Percentiles rank a stretch among this genome's conserved stretches.
These are phyloP conservation scores for Mycalesis mineus DNA, from an alignment of 2,888 invertebrate species.

Conservation along the genomic window DNA sequence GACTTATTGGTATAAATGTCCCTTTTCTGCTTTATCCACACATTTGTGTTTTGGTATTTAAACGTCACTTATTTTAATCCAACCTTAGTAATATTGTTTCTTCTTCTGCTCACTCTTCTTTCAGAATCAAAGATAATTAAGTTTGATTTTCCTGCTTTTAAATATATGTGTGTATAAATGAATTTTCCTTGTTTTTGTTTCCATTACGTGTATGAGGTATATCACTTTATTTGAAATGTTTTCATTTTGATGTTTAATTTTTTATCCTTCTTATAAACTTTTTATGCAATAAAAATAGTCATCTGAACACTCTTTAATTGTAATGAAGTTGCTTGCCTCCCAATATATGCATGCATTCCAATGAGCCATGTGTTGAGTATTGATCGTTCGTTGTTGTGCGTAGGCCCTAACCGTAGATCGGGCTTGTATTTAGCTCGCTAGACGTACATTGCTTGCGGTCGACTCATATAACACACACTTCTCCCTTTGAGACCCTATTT, in stretches of 20 bases:
- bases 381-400: constrained; percentile 37
- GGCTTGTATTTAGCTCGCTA: constrained; percentile 18
- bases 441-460: constrained; percentile 49
- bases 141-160: background rate
- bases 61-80: background rate
- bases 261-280: background rate
- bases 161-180: too few species aligned
- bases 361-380: constrained; percentile 34
- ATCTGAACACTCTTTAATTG: background rate
- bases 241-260: too few species aligned
- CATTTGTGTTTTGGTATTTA: background rate
- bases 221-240: too few species aligned
- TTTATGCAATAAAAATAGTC: background rate
- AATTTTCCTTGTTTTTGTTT: background rate
- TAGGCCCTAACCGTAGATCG: constrained; percentile 28
- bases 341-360: constrained; percentile 34
- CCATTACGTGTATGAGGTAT: too few species aligned
- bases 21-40: too few species aligned
- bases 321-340: background rate
- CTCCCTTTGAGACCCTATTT: constrained; percentile 14
- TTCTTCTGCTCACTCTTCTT: too few species aligned
- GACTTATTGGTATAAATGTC: too few species aligned
- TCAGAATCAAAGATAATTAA: background rate
- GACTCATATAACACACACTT: constrained; percentile 13
- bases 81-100: background rate